Base-by-base conservation (phyloP, 2,888 invertebrate genomes). In the Drosophila phalerata region DNA sequence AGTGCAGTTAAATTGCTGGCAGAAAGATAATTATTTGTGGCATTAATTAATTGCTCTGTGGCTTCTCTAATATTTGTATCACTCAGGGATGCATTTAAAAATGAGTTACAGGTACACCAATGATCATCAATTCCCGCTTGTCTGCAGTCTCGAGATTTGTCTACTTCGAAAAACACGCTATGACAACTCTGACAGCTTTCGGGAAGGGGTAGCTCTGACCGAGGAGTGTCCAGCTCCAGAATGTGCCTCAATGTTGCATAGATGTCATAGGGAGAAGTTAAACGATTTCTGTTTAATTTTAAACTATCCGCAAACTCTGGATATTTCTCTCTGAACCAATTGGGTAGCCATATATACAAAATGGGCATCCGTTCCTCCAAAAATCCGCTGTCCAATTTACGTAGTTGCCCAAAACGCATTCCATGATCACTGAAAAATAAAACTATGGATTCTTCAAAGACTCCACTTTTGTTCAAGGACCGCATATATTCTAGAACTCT, bases 361-460 rank as follows among this genome's bases (percentile, higher is more conserved):
- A 95, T 95, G 0, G 97, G 97, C 82, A 97, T 88, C 5, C 96
- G 94, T 84, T 97, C 96, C 85, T 97, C 97, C 69, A 96, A 94
- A 94, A 95, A 97, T 0, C 96, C 96, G 51, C 95, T 94, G 56
- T 94, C 93, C 5, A 95, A 94, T 32, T 94, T 93, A 3, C 96
- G 93, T 48, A 95, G 93, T 15, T 93, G 93, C 0, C 97, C 97
- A 90, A 95, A 96, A 13, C 97, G 93, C 86, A 95, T 94, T 0
- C 97, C 97, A 81, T 97, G 97, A 86, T 97, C 96, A 81, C 97
- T 96, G 58, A 97, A 93, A 77, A 96, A 95, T 48, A 97, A 92
- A 0, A 97, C 91, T 73, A 96, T 94, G 0, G 95, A 94, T 45
- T 95, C 95, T 38, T 95, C 94, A 42, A 95, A 85, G 9, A 95